phyloP scores from a whole-genome alignment of 2,113 vertebrate genomes.

The Pseudorasbora parva region DNA sequence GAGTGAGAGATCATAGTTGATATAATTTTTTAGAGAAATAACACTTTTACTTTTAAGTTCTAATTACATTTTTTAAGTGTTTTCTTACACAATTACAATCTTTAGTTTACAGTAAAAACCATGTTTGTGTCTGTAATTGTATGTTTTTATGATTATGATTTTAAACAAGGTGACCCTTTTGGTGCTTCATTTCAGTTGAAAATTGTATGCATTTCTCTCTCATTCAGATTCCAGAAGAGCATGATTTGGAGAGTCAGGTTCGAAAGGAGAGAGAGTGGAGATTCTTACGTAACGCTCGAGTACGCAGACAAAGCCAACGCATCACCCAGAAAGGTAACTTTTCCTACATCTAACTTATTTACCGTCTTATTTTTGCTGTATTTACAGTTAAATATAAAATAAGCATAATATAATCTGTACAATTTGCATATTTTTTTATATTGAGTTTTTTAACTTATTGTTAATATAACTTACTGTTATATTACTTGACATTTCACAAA shows the following conservation, averaged over 20 bases:
- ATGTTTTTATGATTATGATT: neutral
- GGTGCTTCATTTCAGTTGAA: neutral
- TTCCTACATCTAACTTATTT: too few relatives aligned
- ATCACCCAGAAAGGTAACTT: constrained; percentile 86
- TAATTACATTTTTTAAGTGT: neutral
- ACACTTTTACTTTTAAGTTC: too few relatives aligned
- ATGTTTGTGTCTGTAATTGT: neutral
- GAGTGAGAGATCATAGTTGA: neutral
- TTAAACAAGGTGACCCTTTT: neutral
- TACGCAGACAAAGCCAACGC: constrained; percentile 86
- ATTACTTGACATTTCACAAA: too few relatives aligned
- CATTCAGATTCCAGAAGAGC: constrained; percentile 90
- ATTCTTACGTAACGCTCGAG: constrained; percentile 88
- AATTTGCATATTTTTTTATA: too few relatives aligned
- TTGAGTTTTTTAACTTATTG: too few relatives aligned
- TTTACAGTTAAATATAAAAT: too few relatives aligned
- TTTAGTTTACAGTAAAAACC: neutral
- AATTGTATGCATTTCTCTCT: neutral
- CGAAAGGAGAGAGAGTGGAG: constrained; percentile 96
- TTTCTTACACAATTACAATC: neutral
- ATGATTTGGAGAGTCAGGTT: constrained; percentile 93
- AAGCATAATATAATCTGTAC: too few relatives aligned
- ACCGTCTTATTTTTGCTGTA: too few relatives aligned
- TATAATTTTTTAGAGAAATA: neutral
- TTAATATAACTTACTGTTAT: too few relatives aligned